Evolutionary conservation across 2,797 vertebrate species (phyloP), one percentile per base, ranked within the genome.

Genomic region (Notolabrus celidotus): DNA sequence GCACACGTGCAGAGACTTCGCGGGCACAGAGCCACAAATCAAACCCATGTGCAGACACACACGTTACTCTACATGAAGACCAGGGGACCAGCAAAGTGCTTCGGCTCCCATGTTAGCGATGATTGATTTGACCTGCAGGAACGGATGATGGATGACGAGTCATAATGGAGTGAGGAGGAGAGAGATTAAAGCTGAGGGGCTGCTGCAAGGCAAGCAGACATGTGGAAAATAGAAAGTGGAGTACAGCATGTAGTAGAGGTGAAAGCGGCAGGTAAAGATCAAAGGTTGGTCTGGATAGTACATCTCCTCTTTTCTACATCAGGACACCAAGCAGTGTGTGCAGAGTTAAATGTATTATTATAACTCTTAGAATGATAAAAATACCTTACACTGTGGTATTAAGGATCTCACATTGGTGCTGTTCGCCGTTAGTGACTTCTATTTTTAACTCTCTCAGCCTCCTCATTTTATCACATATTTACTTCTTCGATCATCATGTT

Each of bases 81-180:
- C 12, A n/a, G n/a, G 17, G n/a, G 34, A 12, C 39, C 59, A 55
- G 39, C 56, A 31, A 29, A 56, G 55, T 5, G 43, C 31, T 60
- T 47, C 7, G 27, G 15, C 25, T 51, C 47, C 6, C 51, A 16
- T n/a, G 50, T 47, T 15, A 61, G 42, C 67, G 56, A 56, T 50
- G 66, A 60, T 60, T 7, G 67, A 69, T 54, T 52, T 11, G 52
- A 77, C 47, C 52, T 31, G 17, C 42, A 42, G 66, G 42, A 59
- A 57, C 57, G 41, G 66, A 55, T 50, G 79, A 73, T 66, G 42
- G 61, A 66, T 45, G 51, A 27, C 64, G 67, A 71, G 53, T 39
- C 42, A 14, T 39, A 23, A 23, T 16, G 33, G 34, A 34, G 42
- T n/a, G 25, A 55, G 51, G 50, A 27, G 51, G 49, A 12, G 23